phyloP scores from a whole-genome alignment of 2,888 invertebrate species.

The Eueremaeus valkanovi region DNA sequence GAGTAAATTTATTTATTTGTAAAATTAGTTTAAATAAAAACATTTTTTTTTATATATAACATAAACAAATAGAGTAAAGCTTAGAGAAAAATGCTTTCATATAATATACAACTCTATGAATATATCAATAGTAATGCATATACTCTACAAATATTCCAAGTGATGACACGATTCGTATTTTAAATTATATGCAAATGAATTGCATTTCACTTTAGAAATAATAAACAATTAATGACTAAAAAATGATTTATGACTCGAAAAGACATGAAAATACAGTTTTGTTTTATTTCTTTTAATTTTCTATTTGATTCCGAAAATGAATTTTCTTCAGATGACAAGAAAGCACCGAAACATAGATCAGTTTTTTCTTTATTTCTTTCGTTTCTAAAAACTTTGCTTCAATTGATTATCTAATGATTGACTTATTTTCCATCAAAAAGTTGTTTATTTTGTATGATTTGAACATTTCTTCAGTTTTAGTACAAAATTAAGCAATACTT shows the following conservation, averaged over 20 bases:
- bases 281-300: background rate
- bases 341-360: background rate
- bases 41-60: background rate
- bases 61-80: background rate
- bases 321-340: background rate
- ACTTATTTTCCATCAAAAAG: no score
- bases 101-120: background rate
- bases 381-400: no score
- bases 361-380: no score
- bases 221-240: slow-evolving; percentile 5
- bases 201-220: background rate
- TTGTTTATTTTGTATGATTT: no score
- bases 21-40: background rate
- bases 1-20: background rate
- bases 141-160: background rate
- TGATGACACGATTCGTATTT: background rate
- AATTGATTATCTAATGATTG: no score
- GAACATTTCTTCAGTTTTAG: no score
- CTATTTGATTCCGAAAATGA: background rate
- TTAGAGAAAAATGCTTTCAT: background rate
- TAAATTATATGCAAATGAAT: background rate
- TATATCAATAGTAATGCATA: background rate
- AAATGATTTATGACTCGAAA: slow-evolving; percentile 1
- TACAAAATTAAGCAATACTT: no score
- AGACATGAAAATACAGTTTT: background rate